phyloP scores from a whole-genome alignment of 2,797 vertebrate genomes.

The Morelia viridis region DNA sequence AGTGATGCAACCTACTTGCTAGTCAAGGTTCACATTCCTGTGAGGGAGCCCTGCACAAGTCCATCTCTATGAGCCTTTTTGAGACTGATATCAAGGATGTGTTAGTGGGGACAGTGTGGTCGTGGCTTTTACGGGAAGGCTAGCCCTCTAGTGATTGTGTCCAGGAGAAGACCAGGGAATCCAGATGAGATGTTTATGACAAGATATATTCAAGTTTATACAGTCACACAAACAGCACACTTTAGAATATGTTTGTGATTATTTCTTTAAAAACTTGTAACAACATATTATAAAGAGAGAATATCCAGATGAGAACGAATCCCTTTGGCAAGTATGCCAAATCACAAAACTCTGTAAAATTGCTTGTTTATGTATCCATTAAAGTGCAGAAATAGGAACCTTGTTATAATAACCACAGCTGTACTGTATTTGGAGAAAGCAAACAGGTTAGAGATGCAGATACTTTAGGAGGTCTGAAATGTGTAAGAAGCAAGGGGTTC shows the following conservation, averaged over 20 bases:
- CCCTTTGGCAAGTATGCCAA: neutral
- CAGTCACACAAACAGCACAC: neutral
- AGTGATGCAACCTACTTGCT: too few relatives aligned
- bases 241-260: neutral
- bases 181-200: too few relatives aligned
- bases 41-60: too few relatives aligned
- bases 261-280: neutral
- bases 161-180: too few relatives aligned
- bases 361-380: neutral
- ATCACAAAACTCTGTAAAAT: neutral
- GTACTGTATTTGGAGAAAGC: neutral
- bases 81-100: too few relatives aligned
- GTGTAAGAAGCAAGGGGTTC: neutral
- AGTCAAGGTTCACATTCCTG: too few relatives aligned
- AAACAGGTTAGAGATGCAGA: neutral
- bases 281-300: neutral
- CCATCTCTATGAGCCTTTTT: too few relatives aligned
- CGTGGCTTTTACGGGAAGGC: too few relatives aligned
- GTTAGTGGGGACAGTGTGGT: too few relatives aligned
- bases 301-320: neutral
- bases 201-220: neutral
- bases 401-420: neutral
- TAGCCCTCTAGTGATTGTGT: too few relatives aligned
- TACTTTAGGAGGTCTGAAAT: neutral
- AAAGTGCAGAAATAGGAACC: neutral